Evolutionary conservation across 2,888 invertebrate genomes (phyloP).

Genomic region (Sycophila texana): DNA sequence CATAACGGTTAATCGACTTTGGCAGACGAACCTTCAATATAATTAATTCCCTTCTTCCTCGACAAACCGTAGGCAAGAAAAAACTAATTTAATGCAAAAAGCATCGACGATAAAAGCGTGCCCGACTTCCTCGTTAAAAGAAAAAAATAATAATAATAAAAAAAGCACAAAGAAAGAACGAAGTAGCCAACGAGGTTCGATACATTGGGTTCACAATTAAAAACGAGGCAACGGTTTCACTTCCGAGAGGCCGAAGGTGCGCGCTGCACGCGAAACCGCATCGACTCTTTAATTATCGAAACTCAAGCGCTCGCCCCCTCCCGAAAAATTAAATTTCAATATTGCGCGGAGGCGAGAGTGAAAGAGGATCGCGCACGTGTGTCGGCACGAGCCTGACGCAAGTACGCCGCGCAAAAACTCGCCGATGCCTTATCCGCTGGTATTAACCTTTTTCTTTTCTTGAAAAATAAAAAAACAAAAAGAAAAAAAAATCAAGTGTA

Average conservation of each 20-base stretch:
- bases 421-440: neutral
- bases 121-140: no score
- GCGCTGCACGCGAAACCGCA: neutral
- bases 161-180: neutral
- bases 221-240: neutral
- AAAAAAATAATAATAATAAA: no score
- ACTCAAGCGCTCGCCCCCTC: neutral
- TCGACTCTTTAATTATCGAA: constrained; percentile 14
- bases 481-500: no score
- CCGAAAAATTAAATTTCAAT: constrained; percentile 23
- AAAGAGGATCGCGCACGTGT: constrained; percentile 21
- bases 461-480: no score
- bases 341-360: constrained; percentile 7
- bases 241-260: neutral
- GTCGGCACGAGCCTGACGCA: constrained; percentile 18
- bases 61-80: no score
- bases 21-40: no score
- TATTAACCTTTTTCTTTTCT: no score
- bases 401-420: neutral
- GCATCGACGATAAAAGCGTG: no score
- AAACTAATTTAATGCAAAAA: no score
- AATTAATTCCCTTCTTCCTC: no score
- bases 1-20: no score
- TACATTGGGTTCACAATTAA: no score
- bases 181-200: neutral